Percentiles rank a stretch among this genome's conserved stretches.
These are phyloP conservation scores for Nerophis lumbriciformis DNA, from an alignment of 2,113 vertebrate species.

Conservation along the genomic window DNA sequence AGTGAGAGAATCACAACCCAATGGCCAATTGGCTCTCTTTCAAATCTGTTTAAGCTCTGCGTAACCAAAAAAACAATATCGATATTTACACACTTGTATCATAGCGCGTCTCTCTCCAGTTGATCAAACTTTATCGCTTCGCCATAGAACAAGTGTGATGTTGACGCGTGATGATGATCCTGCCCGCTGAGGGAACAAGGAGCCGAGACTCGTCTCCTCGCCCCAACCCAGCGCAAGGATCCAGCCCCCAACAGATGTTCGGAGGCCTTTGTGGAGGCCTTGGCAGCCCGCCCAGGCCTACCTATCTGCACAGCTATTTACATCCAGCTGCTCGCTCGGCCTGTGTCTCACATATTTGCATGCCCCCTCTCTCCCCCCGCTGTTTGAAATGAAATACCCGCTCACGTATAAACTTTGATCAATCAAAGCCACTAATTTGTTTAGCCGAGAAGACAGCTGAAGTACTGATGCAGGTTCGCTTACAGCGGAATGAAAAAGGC, in stretches of 20 bases:
- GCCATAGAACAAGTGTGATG: constrained; percentile 37
- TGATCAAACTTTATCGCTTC: constrained; percentile 26
- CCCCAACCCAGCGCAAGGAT: constrained; percentile 78
- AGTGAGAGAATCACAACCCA: no score
- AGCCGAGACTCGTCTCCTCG: constrained; percentile 74
- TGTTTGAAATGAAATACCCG: constrained; percentile 67
- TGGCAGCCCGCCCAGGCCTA: constrained; percentile 83
- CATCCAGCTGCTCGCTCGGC: constrained; percentile 79
- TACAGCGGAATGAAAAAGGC: constrained; percentile 59
- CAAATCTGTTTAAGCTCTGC: no score
- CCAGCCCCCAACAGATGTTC: constrained; percentile 90
- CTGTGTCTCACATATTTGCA: constrained; percentile 35
- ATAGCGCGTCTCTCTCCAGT: no score
- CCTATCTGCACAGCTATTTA: constrained; percentile 96
- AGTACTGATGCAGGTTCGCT: constrained; percentile 52
- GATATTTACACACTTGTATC: no score
- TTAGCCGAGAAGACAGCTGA: constrained; percentile 62
- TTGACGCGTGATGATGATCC: constrained; percentile 69
- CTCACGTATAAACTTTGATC: constrained; percentile 66
- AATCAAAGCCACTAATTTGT: constrained; percentile 67
- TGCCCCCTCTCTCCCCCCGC: constrained; percentile 8
- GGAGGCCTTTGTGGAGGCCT: constrained; percentile 80
- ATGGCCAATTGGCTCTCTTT: no score
- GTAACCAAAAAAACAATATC: no score
- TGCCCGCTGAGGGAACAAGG: constrained; percentile 62